Percentiles rank a stretch among this genome's conserved stretches.
phyloP scores from a whole-genome alignment of 2,888 invertebrate species.

The Junonia oenone region DNA sequence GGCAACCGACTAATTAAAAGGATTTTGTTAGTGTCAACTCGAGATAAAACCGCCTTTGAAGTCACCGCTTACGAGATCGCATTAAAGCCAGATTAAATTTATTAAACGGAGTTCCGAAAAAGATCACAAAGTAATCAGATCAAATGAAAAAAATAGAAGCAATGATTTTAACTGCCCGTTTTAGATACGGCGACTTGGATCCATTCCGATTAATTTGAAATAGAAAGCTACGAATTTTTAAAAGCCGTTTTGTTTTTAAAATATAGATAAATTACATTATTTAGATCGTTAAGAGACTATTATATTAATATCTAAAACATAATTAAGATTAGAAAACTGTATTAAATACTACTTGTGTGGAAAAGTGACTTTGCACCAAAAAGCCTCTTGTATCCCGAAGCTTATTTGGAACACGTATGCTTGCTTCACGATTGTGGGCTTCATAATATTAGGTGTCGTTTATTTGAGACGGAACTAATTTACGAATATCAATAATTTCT shows the following conservation, averaged over 20 bases:
- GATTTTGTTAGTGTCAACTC: slow-evolving; percentile 76
- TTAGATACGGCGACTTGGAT: slow-evolving; percentile 22
- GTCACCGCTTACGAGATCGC: slow-evolving; percentile 42
- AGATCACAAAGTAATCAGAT: slow-evolving; percentile 21
- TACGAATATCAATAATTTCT: no score
- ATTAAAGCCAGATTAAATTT: slow-evolving; percentile 24
- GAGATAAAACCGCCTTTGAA: slow-evolving; percentile 65
- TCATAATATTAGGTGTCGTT: no score
- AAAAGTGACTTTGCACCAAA: no score
- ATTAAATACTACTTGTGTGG: no score
- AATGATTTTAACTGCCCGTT: slow-evolving; percentile 26
- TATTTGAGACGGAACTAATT: no score
- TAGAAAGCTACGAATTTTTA: slow-evolving; percentile 6
- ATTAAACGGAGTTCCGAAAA: slow-evolving; percentile 21
- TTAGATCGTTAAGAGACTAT: no score
- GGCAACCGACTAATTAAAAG: slow-evolving; percentile 70
- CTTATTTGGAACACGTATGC: no score
- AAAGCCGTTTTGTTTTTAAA: neutral
- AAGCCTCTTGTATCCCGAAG: no score
- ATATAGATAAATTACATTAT: neutral
- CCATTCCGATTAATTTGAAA: slow-evolving; percentile 7
- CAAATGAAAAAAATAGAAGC: slow-evolving; percentile 23
- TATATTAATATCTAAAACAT: no score
- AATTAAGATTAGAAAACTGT: no score
- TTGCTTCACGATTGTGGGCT: no score